phyloP scores from a whole-genome alignment of 2,113 vertebrate genomes.

The Cyphomyrus plagiostoma region DNA sequence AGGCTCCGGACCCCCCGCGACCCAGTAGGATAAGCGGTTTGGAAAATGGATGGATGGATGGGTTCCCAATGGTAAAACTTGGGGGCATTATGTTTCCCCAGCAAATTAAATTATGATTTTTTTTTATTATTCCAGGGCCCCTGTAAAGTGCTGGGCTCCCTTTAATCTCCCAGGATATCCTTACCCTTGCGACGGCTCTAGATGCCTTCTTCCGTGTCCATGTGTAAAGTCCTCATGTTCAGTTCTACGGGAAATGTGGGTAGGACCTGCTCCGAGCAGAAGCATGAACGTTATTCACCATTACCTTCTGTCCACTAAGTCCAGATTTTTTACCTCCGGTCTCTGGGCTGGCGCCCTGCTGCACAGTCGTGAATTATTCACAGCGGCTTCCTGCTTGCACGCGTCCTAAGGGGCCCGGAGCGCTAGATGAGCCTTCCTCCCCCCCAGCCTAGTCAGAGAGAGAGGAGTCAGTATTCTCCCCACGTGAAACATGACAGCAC shows the following conservation, averaged over 20 bases:
- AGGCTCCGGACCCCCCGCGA: too few relatives aligned
- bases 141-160: neutral
- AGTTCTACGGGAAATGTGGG: neutral
- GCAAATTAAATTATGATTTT: too few relatives aligned
- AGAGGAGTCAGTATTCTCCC: neutral
- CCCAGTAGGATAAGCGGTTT: too few relatives aligned
- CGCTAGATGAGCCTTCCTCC: too few relatives aligned
- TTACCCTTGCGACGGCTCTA: neutral
- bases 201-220: neutral
- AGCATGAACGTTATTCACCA: neutral
- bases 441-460: neutral
- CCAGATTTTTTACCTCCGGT: neutral
- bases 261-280: neutral
- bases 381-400: neutral
- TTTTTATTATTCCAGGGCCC: neutral
- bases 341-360: neutral
- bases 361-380: neutral
- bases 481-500: neutral
- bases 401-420: neutral
- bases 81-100: too few relatives aligned
- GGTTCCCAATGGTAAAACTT: too few relatives aligned
- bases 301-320: neutral
- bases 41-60: too few relatives aligned
- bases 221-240: neutral
- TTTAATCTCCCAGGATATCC: neutral